Evolutionary conservation across 2,888 invertebrate genomes (phyloP), one percentile per base, ranked within the genome.

Genomic region (Ditula angustiorana): DNA sequence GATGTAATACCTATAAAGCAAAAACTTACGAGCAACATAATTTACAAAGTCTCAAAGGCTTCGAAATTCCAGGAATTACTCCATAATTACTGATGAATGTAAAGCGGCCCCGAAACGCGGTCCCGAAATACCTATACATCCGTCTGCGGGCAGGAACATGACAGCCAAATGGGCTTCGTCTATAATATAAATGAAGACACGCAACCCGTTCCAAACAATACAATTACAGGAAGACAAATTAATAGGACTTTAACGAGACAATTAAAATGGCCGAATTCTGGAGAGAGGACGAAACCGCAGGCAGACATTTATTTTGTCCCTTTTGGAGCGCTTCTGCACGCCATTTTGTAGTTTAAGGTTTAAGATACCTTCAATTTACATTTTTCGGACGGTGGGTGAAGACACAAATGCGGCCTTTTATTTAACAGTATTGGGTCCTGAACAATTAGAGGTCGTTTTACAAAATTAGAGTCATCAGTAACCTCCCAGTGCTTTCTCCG

Each of bases 211-310:
- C 49, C 47, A 59, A 55, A 53, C 55, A 57, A 66, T 56, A 67
- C 66, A 70, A 68, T 67, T 69, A 68, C 68, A 68, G 35, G 21
- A 50, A 61, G 68, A 75, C 72, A 77, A 77, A 83, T 75, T 79
- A 83, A 82, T 78, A 79, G 73, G 74, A 75, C 72, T 78, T 79
- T 81, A 84, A 85, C 80, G 78, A 79, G 77, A 80, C 78, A 80
- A 80, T 87, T 85, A 82, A 78, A 84, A 85, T 77, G 75, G 75
- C 75, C 71, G 74, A 81, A 80, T 81, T 80, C 67, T 67, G 62
- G 35, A 50, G 64, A 57, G 80, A 71, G 77, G 78, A 75, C 72
- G 65, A 69, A 78, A 81, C 85, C 84, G 73, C 82, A 78, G 19
- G 71, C 72, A 69, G 73, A 75, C 77, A 72, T 79, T 80, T 76